Base-by-base conservation (phyloP, 2,113 vertebrate species). In the Misgurnus mizolepis region DNA sequence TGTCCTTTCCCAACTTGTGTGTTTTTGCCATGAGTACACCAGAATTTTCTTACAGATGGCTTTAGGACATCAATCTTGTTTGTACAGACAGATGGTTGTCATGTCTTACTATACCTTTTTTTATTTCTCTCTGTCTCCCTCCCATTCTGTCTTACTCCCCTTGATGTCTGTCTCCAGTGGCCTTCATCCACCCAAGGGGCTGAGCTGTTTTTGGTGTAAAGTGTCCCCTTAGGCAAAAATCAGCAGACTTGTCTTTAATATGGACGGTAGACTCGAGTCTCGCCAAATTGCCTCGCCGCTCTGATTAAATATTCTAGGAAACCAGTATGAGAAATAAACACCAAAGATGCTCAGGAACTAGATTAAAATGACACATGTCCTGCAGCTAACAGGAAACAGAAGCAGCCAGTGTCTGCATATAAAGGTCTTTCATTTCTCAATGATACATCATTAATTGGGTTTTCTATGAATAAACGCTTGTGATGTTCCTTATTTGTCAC, bases 151-250 rank as follows among this genome's bases (percentile, higher is more conserved):
- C 56, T n/a, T 49, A 41, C 72, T 22, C 67, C 56, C 55, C 75
- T 27, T 65, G 18, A 12, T 53, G 83, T 82, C 85, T 58, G 80
- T 82, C 79, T 85, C 83, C 67, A 75, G 80, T 84, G 84, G 83
- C 82, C 86, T 90, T 89, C 85, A 89, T 75, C 22, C 15, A 55
- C 81, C 61, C 18, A 49, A 81, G 82, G 41, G 27, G n/a, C 78
- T 27, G 72, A 67, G 67, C 70, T 74, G 79, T 84, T 84, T 53
- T 77, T 72, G 79, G 73, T 77, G 82, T 67, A 77, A 81, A 80
- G 61, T 64, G 75, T 65, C 64, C 82, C 79, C 82, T 27, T 66
- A 76, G 68, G 82, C 50, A 58, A 62, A 55, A 53, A 50, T 64
- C 73, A 80, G 67, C 60, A 80, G 73, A 77, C 78, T 80, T 79